A percentile compares a stretch with the other conserved stretches of the same genome.
phyloP scores from a whole-genome alignment of 2,797 vertebrate genomes.

The Aeoliscus strigatus region DNA sequence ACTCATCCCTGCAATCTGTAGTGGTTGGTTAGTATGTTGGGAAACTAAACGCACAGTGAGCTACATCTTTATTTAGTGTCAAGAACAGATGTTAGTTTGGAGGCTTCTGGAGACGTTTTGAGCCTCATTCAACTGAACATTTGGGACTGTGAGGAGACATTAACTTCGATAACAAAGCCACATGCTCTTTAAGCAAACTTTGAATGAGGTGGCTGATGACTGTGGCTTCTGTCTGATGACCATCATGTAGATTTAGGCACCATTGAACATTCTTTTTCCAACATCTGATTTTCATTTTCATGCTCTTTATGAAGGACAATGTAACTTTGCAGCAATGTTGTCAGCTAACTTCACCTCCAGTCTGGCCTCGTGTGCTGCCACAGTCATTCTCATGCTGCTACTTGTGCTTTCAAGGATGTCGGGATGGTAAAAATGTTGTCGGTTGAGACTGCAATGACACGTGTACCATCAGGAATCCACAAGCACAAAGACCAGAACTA shows the following conservation, averaged over 20 bases:
- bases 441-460: slow-evolving; percentile 29
- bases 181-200: not conserved
- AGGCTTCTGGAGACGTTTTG: slow-evolving; percentile 8
- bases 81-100: slow-evolving; percentile 6
- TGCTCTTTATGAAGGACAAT: not conserved
- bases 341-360: slow-evolving; percentile 10
- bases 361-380: not conserved
- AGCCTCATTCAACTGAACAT: slow-evolving; percentile 4
- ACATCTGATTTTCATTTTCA: too few species aligned
- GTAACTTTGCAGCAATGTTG: not conserved
- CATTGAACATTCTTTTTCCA: too few species aligned
- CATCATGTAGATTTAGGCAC: not conserved
- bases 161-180: slow-evolving; percentile 14
- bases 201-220: not conserved
- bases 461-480: slow-evolving; percentile 10
- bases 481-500: slow-evolving; percentile 8
- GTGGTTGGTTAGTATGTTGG: not conserved
- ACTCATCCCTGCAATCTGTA: not conserved
- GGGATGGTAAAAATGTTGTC: slow-evolving; percentile 48
- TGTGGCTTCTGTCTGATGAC: slow-evolving; percentile 21
- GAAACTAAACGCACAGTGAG: not conserved
- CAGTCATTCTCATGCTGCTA: slow-evolving; percentile 8
- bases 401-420: slow-evolving; percentile 2
- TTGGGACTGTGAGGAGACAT: slow-evolving; percentile 5
- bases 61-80: not conserved